Evolutionary conservation across 2,113 vertebrate species (phyloP).

Genomic region (Sinocyclocheilus grahami): DNA sequence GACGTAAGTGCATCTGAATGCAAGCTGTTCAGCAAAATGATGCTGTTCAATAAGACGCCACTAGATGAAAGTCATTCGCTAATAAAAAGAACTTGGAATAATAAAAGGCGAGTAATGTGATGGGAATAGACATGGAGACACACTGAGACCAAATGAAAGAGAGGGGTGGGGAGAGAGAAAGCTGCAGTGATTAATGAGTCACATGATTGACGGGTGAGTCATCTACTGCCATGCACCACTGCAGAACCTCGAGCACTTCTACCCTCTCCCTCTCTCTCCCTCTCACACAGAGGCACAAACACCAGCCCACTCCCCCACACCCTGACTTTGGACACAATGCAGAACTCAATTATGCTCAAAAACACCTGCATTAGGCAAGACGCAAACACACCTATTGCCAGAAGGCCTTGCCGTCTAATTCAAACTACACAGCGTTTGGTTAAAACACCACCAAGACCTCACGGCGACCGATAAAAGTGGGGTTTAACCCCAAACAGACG

Average conservation of each 20-base stretch:
- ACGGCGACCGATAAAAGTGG: neutral
- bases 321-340: conserved; percentile 42
- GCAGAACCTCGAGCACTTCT: conserved; percentile 65
- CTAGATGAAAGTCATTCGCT: conserved; percentile 52
- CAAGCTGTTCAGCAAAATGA: neutral
- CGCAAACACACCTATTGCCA: neutral
- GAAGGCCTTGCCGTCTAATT: conserved; percentile 33
- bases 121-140: conserved; percentile 54
- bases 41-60: conserved; percentile 43
- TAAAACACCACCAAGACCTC: conserved; percentile 31
- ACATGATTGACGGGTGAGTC: conserved; percentile 83
- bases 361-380: conserved; percentile 32
- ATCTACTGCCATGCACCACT: conserved; percentile 78
- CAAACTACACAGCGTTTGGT: conserved; percentile 2
- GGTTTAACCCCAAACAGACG: conserved; percentile 24
- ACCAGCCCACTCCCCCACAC: conserved; percentile 44
- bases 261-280: conserved; percentile 46
- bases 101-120: conserved; percentile 54
- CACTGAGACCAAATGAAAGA: conserved; percentile 51
- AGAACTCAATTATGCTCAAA: conserved; percentile 35
- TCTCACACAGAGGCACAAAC: conserved; percentile 30
- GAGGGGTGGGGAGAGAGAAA: conserved; percentile 52
- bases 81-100: conserved; percentile 42
- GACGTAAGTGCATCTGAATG: conserved; percentile 10
- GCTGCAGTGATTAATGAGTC: conserved; percentile 83